Percentiles rank a stretch among this genome's conserved stretches.
These are phyloP conservation scores for Odocoileus virginianus DNA, from an alignment of 2,113 vertebrate species.

Conservation along the genomic window DNA sequence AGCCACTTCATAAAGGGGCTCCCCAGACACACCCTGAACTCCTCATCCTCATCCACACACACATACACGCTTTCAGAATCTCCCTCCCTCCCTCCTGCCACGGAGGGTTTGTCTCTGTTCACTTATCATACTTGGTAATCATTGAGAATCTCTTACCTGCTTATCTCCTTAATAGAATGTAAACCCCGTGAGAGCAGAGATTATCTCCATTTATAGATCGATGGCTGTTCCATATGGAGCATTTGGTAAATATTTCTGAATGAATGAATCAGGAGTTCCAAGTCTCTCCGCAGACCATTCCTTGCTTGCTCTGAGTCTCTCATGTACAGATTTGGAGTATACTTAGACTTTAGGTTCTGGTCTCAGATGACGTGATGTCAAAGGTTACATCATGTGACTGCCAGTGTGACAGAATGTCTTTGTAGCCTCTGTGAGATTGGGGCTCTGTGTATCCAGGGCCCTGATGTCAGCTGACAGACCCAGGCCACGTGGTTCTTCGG, in stretches of 20 bases:
- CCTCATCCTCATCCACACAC: too few relatives aligned
- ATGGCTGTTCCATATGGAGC: neutral
- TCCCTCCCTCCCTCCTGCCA: too few relatives aligned
- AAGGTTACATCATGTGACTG: neutral
- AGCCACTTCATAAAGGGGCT: neutral
- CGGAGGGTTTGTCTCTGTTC: neutral
- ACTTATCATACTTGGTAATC: neutral
- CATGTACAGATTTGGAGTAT: neutral
- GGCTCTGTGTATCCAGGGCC: rapidly evolving
- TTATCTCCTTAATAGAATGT: neutral
- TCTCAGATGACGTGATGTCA: neutral
- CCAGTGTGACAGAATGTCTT: neutral
- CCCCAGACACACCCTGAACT: neutral
- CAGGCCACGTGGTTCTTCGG: neutral
- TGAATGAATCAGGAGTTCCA: neutral
- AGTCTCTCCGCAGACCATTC: neutral
- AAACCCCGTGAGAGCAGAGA: neutral
- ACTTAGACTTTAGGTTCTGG: neutral
- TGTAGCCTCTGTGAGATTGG: neutral
- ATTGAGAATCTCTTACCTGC: neutral
- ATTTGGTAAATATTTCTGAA: neutral
- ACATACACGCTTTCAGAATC: too few relatives aligned
- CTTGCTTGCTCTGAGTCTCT: neutral
- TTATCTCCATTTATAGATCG: neutral
- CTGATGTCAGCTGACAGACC: neutral